Percentiles rank a stretch among this genome's conserved stretches.
phyloP scores from a whole-genome alignment of 2,113 vertebrate genomes.

The Rousettus leschenaultii region DNA sequence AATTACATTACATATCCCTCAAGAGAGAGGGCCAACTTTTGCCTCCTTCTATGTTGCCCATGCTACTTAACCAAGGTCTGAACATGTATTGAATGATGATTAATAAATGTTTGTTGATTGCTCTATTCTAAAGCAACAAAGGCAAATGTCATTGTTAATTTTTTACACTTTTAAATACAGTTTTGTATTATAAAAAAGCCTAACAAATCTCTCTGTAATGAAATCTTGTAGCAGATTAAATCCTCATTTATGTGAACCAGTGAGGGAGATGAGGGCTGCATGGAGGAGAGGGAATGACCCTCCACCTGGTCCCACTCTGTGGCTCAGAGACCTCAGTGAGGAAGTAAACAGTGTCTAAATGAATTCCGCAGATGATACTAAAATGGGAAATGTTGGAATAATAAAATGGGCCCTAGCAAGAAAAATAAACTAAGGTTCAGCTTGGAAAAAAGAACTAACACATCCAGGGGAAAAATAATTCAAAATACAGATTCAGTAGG shows the following conservation, averaged over 20 bases:
- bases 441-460: slow-evolving; percentile 74
- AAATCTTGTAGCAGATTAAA: not conserved
- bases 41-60: not conserved
- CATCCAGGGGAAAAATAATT: slow-evolving; percentile 70
- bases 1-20: not conserved
- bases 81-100: not conserved
- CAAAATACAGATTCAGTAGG: slow-evolving; percentile 68
- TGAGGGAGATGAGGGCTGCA: not conserved
- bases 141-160: not conserved
- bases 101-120: slow-evolving; percentile 6
- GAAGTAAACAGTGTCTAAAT: slow-evolving; percentile 69
- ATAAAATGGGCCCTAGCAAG: slow-evolving; percentile 63
- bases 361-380: slow-evolving; percentile 71
- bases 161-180: not conserved
- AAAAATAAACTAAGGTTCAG: slow-evolving; percentile 70
- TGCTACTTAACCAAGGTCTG: not conserved
- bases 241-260: not conserved
- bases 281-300: not conserved
- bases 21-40: not conserved
- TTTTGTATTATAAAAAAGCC: not conserved
- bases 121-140: not conserved
- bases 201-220: not conserved
- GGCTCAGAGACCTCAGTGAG: slow-evolving; percentile 37
- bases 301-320: not conserved
- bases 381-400: slow-evolving; percentile 71